Base-by-base conservation (phyloP, 2,113 vertebrate species). In the Emydocephalus ijimae region DNA sequence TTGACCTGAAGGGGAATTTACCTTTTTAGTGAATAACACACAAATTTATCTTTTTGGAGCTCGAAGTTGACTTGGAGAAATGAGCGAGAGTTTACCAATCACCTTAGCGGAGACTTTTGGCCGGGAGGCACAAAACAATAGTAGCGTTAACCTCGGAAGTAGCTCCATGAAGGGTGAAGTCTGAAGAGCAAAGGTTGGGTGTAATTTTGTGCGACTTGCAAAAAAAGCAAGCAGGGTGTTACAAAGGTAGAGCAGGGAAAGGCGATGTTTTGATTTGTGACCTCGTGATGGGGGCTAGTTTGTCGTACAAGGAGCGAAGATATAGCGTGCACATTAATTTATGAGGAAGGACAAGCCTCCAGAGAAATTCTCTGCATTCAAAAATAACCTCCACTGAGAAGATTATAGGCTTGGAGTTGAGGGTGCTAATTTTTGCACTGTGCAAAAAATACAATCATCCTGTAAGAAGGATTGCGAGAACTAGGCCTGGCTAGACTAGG, bases 1-100 rank as follows among this genome's bases (percentile, higher is more conserved):
- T 39, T 39, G 34, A 39, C 69, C 34, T 7, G 34, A 21, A 81
- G 69, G 34, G 20, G 69, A 81, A 81, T 81, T 81, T 39, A 81
- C 69, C 34, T 39, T 81, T 81, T 81, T 81, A 81, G 26, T 4
- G 11, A n/a, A 8, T 21, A 21, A n/a, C 1, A 2, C 57, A 10
- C 57, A 89, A 85, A 89, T 92, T 88, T 39, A 59, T 92, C 69
- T 89, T 85, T 59, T 89, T 2, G 5, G 54, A 85, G 54, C 1
- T 8, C 11, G 88, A 89, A 81, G 29, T 85, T 89, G 92, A 92
- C 88, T 20, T 48, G 88, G 39, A 43, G 88, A 89, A 92, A 92
- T 56, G 89, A 89, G 89, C 50, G 21, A 74, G 92, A 85, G 29
- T 92, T 92, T 92, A 89, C 69, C 85, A 86, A 92, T 29, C 24